phyloP scores from a whole-genome alignment of 2,113 vertebrate species.

The Bucco capensis region DNA sequence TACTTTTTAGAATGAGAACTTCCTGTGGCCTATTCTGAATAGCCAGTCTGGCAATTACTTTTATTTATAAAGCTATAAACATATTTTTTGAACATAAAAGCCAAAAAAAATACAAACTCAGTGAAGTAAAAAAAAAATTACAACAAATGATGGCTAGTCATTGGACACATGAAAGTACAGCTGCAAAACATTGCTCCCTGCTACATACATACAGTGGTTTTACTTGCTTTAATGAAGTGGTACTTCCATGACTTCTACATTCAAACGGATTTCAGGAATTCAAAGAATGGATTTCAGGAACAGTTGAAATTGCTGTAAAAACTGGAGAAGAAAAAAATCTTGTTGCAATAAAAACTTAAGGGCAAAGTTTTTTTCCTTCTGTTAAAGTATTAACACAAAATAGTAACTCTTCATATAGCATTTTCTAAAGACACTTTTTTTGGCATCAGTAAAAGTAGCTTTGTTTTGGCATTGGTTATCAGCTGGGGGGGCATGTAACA shows the following conservation, averaged over 20 bases:
- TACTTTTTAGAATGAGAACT: constrained; percentile 19
- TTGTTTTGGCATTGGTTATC: not conserved
- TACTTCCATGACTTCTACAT: constrained; percentile 54
- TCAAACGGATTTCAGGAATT: constrained; percentile 26
- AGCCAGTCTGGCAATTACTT: constrained; percentile 61
- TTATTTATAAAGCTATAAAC: constrained; percentile 75
- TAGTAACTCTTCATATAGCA: not conserved
- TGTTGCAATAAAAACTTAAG: not conserved
- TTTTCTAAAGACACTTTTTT: constrained; percentile 21
- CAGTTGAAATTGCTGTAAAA: constrained; percentile 20
- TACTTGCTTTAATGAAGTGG: constrained; percentile 21
- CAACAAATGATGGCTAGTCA: constrained; percentile 21
- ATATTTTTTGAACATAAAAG: constrained; percentile 68
- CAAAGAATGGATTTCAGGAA: not conserved
- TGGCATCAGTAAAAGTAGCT: not conserved
- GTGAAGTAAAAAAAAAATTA: constrained; percentile 48
- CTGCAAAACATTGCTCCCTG: constrained; percentile 44
- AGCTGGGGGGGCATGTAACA: accelerated
- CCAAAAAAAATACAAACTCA: constrained; percentile 56
- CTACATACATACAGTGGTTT: constrained; percentile 58
- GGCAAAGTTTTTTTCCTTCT: constrained; percentile 20
- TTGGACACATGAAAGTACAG: constrained; percentile 26
- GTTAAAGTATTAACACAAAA: not conserved
- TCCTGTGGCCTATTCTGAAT: constrained; percentile 55
- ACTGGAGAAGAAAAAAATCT: not conserved